Percentiles rank a stretch among this genome's conserved stretches.
Evolutionary conservation across 2,113 vertebrate genomes (phyloP).

Genomic region (Lucifuga dentata): DNA sequence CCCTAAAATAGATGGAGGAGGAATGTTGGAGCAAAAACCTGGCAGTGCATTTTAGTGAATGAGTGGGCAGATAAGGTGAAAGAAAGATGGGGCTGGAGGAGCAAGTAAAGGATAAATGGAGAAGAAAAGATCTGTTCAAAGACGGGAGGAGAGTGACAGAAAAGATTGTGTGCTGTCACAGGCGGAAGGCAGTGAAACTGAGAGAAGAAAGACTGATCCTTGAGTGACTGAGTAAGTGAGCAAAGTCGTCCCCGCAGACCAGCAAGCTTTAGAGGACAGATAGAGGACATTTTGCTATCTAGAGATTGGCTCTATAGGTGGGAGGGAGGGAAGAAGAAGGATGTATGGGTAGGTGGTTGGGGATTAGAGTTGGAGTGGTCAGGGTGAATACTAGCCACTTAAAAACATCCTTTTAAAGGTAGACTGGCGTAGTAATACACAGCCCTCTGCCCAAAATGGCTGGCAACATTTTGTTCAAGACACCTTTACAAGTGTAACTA

Average conservation of each 20-base stretch:
- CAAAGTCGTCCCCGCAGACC: constrained; percentile 56
- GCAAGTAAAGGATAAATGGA: constrained; percentile 62
- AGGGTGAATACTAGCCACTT: not conserved
- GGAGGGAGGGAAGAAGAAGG: not conserved
- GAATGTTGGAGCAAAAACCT: constrained; percentile 11
- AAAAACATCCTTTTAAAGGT: constrained; percentile 49
- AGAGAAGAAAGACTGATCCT: constrained; percentile 55
- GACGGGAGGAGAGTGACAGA: constrained; percentile 52
- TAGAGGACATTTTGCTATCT: constrained; percentile 59
- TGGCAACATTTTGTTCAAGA: constrained; percentile 32
- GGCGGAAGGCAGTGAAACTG: constrained; percentile 22
- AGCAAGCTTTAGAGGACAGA: constrained; percentile 65
- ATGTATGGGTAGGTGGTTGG: no score
- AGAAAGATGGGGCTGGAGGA: constrained; percentile 55
- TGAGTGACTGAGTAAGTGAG: constrained; percentile 65
- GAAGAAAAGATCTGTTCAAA: constrained; percentile 67
- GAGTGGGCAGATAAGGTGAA: constrained; percentile 30
- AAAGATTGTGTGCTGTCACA: constrained; percentile 53
- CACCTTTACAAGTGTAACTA: constrained; percentile 54
- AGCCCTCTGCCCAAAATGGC: constrained; percentile 23
- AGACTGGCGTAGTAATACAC: constrained; percentile 23
- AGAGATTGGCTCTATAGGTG: constrained; percentile 44
- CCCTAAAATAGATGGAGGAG: not conserved
- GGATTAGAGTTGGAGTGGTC: no score
- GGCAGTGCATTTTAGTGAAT: constrained; percentile 34